Base-by-base conservation (phyloP, 2,888 invertebrate genomes). In the Drosophila phalerata region DNA sequence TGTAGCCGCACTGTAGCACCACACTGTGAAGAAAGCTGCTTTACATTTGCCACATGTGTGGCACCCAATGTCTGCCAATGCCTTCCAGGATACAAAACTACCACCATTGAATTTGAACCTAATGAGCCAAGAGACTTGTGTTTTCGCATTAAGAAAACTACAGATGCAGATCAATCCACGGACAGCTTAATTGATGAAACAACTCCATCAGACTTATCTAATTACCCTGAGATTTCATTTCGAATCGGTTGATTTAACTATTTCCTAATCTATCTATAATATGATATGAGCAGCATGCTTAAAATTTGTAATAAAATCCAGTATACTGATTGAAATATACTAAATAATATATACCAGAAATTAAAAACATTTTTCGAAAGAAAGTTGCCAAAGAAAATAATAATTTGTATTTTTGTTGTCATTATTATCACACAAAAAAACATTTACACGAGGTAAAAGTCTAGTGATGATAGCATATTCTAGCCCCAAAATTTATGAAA, bases 41-140 rank as follows among this genome's bases (percentile, higher is more conserved):
- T 91, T 40, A 53, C 22, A 0, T 55, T 86, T 40, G 73, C 79
- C 0, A 82, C 85, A 3, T 93, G 92, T 57, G 68, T 75, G 0
- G 60, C 66, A 0, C 78, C 85, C 19, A 69, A 86, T 42, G 56
- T 47, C 2, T 91, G 92, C 68, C 15, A 70, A 5, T 92, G 91
- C 48, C 51, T 76, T 48, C 64, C 80, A 1, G 89, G 88, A n/a
- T 91, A 85, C 28, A 2, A 5, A 8, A 17, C 10, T 1, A 6
- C 13, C 5, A 17, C 22, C 11, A 15, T 30, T 11, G 28, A 17
- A 53, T 11, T 38, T 13, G 25, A 22, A 11, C 11, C 13, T 6
- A 19, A 55, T 32, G 42, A 42, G 2, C 13, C 8, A 2, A 30
- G 30, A 9, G 13, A 22, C 5, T 5, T 22, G 8, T 45, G 56